These are phyloP conservation scores for Silurus glanis DNA, from an alignment of 2,113 vertebrate species.

Conservation along the genomic window DNA sequence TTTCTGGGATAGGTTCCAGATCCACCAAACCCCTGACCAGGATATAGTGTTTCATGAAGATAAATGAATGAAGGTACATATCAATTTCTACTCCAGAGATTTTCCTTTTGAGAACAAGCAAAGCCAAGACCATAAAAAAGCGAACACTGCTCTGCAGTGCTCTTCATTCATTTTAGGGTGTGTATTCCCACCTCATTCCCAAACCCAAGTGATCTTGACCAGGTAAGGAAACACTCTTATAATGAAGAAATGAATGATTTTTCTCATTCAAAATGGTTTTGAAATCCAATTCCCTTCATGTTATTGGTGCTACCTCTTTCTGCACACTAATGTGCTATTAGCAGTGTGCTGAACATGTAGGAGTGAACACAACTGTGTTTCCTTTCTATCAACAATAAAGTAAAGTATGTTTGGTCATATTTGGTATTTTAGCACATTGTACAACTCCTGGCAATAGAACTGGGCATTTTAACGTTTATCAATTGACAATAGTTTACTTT, in stretches of 20 bases:
- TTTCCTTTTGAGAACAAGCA: background rate
- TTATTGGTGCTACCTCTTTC: background rate
- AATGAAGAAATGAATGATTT: background rate
- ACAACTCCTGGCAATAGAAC: background rate
- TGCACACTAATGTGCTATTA: background rate
- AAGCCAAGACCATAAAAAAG: background rate
- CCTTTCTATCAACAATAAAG: background rate
- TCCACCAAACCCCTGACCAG: background rate
- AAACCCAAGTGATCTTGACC: background rate
- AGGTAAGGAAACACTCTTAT: background rate
- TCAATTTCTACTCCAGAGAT: background rate
- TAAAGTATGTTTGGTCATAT: background rate
- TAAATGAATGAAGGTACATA: background rate
- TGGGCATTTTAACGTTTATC: background rate
- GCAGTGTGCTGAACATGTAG: background rate
- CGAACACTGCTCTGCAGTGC: background rate
- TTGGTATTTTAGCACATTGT: background rate
- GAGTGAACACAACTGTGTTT: background rate
- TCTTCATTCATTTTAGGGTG: background rate
- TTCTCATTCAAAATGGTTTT: too few species aligned
- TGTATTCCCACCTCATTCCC: background rate
- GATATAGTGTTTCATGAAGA: background rate
- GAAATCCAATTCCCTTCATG: too few species aligned
- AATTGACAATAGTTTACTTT: too few species aligned
- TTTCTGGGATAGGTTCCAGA: background rate